These are phyloP conservation scores for Sanderia malayensis DNA, from an alignment of 30 jellyfish, hydroid and myxozoan genomes.

Conservation along the genomic window DNA sequence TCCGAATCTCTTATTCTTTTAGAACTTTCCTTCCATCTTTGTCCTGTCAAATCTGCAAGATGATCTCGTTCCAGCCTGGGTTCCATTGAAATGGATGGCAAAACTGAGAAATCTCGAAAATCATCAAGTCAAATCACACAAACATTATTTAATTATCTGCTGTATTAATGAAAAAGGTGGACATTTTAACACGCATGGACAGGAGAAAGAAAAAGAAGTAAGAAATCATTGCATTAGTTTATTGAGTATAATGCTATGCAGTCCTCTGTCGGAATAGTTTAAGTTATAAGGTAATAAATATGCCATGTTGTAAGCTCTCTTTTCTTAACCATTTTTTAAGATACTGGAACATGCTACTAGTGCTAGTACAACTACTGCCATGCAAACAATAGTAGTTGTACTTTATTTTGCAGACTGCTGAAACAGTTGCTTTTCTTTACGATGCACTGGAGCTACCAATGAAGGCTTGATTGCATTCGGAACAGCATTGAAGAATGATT, in stretches of 20 bases:
- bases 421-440: conserved; percentile 41
- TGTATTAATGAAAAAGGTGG: conserved; percentile 51
- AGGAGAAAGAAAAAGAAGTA: conserved; percentile 14
- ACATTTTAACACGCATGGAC: conserved; percentile 23
- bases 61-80: conserved; percentile 59
- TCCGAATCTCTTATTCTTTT: no score
- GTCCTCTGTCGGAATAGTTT: no score
- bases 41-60: conserved; percentile 34
- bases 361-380: no score
- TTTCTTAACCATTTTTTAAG: no score
- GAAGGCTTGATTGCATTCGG: not conserved
- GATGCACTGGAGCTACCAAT: conserved; percentile 12
- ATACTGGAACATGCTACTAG: no score
- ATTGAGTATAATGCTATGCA: no score
- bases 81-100: conserved; percentile 48
- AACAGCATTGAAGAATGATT: no score
- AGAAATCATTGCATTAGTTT: no score
- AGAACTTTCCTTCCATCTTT: conserved; percentile 53
- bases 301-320: no score
- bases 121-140: not conserved
- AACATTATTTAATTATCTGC: conserved; percentile 13
- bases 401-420: conserved; percentile 33
- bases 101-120: conserved; percentile 28
- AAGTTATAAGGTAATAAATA: no score
- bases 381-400: no score